A percentile compares a stretch with the other conserved stretches of the same genome.
Evolutionary conservation across 2,797 vertebrate genomes (phyloP).

Genomic region (Eulemur albifrons): DNA sequence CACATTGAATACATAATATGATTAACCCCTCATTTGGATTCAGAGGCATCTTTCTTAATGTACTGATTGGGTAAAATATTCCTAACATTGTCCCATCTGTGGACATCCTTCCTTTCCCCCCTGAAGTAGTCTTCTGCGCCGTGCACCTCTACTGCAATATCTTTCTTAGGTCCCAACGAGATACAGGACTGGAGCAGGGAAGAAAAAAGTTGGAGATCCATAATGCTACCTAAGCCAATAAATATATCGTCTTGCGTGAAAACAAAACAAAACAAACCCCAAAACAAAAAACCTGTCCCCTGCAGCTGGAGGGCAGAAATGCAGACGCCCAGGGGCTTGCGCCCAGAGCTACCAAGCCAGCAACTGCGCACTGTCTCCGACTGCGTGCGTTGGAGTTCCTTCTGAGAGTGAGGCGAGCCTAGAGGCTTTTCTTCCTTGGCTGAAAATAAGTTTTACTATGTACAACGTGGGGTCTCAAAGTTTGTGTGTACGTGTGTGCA

Average conservation of each 20-base stretch:
- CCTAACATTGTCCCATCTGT: neutral
- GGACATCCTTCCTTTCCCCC: too few relatives aligned
- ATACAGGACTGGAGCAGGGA: neutral
- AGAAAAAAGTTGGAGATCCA: neutral
- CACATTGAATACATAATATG: neutral
- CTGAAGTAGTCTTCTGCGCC: neutral
- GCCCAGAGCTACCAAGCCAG: rapidly evolving
- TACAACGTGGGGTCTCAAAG: neutral
- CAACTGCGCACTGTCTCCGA: neutral
- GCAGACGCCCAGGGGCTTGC: neutral
- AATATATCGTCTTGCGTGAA: neutral
- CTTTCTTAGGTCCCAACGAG: neutral
- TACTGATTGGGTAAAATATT: neutral
- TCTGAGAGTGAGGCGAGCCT: neutral
- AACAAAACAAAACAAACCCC: neutral
- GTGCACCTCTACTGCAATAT: rapidly evolving
- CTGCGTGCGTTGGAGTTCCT: neutral
- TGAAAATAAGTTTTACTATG: neutral
- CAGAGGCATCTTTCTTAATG: neutral
- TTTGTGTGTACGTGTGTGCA: neutral
- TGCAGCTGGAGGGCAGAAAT: neutral
- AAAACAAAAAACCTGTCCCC: neutral
- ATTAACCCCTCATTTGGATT: neutral
- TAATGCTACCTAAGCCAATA: neutral
- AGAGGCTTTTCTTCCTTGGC: neutral